Evolutionary conservation across 2,888 invertebrate species (phyloP).

Genomic region (Malachius bipustulatus): DNA sequence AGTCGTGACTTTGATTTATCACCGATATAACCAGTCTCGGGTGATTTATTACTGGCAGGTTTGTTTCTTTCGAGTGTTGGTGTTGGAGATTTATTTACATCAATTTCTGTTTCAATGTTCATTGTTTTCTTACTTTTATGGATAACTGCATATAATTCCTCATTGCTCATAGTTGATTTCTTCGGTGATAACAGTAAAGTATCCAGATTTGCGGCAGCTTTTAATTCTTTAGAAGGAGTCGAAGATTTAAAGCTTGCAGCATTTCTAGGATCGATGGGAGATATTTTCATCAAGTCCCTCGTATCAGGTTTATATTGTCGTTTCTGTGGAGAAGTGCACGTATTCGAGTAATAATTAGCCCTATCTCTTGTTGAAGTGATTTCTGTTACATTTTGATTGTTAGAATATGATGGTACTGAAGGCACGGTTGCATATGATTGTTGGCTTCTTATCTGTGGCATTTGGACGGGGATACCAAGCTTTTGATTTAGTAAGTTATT

Average conservation of each 20-base stretch:
- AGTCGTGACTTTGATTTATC: constrained; percentile 44
- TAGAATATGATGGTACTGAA: no score
- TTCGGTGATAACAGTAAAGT: constrained; percentile 50
- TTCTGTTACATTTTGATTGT: no score
- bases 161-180: constrained; percentile 65
- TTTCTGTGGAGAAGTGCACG: not conserved
- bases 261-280: constrained; percentile 55
- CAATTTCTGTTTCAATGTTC: constrained; percentile 48
- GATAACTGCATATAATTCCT: constrained; percentile 64
- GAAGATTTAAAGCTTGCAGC: constrained; percentile 52
- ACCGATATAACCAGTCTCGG: constrained; percentile 41
- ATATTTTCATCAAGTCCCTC: constrained; percentile 45
- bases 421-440: constrained; percentile 8
- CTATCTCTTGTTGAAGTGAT: not conserved
- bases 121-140: constrained; percentile 65
- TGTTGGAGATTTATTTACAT: constrained; percentile 40
- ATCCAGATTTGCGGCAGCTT: constrained; percentile 41
- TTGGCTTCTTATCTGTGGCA: constrained; percentile 20
- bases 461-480: constrained; percentile 30
- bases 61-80: constrained; percentile 8
- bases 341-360: not conserved
- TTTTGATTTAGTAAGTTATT: constrained; percentile 23
- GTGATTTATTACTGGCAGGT: constrained; percentile 24
- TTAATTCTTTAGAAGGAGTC: constrained; percentile 46
- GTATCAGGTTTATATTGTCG: not conserved